Conservation (phyloP, 1,140 invertebrate genomes). For the Habropoda laboriosa region DNA sequence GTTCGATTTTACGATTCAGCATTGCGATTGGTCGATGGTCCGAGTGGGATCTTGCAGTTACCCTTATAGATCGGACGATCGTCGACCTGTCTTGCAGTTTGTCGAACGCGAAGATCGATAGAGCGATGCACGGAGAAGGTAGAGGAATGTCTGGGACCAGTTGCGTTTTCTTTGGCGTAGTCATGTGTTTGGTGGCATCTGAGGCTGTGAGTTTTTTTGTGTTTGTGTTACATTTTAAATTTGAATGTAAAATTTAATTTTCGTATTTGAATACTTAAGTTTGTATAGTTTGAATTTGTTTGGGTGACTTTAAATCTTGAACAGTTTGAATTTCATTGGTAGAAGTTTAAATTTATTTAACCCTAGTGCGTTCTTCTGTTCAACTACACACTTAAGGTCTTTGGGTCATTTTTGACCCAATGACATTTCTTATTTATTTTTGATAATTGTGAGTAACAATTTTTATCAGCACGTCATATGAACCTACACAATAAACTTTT, state of each 20-base stretch:
- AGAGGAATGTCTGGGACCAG: not conserved
- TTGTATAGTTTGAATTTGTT: not conserved
- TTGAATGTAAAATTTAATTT: not conserved
- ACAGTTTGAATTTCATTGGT: not conserved
- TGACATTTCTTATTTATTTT: no score
- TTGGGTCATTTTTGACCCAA: no score
- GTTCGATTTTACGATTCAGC: not conserved
- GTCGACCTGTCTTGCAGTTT: constrained; percentile 11
- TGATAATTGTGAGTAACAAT: no score
- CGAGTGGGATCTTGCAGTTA: constrained; percentile 32
- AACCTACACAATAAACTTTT: no score
- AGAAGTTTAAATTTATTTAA: no score
- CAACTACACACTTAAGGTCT: no score
- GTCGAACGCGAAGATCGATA: not conserved
- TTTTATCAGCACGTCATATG: no score
- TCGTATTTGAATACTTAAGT: not conserved
- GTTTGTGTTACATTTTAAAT: not conserved
- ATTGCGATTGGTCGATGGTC: constrained; percentile 32
- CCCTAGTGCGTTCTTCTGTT: no score
- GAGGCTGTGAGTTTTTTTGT: not conserved
- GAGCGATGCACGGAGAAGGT: not conserved
- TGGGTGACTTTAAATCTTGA: not conserved
- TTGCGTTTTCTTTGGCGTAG: not conserved
- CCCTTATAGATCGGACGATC: constrained; percentile 44
- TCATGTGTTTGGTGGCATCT: not conserved